phyloP scores from a whole-genome alignment of 1,140 invertebrate species.

The Drosophila rufa region DNA sequence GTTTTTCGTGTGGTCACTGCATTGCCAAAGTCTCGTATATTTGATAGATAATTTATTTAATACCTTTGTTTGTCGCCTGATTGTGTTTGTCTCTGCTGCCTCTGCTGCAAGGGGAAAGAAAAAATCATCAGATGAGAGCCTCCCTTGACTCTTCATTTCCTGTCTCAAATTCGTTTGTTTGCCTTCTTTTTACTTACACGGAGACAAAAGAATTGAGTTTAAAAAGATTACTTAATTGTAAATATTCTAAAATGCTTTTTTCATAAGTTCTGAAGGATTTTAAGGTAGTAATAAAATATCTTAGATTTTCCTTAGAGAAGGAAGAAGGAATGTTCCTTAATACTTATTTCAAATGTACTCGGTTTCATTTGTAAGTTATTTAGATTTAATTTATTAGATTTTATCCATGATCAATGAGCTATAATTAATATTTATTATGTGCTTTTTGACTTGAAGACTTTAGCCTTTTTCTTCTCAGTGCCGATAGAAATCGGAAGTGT shows the following conservation, averaged over 20 bases:
- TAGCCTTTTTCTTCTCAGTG: neutral
- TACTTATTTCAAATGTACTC: too few species aligned
- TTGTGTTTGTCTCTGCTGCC: constrained; percentile 1
- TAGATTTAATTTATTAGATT: too few species aligned
- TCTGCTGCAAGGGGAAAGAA: neutral
- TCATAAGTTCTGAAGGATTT: too few species aligned
- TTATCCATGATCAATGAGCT: too few species aligned
- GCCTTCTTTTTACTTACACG: constrained; percentile 8
- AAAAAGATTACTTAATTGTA: neutral
- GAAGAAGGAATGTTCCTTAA: too few species aligned
- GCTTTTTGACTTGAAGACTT: too few species aligned
- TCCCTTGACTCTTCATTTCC: constrained; percentile 41
- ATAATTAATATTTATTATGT: too few species aligned
- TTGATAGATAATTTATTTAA: constrained; percentile 22
- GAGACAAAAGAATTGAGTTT: neutral
- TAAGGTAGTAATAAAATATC: too few species aligned
- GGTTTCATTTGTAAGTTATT: too few species aligned
- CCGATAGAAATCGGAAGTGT: constrained; percentile 55
- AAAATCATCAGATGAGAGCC: neutral
- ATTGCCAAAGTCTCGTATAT: neutral
- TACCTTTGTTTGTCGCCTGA: constrained; percentile 11
- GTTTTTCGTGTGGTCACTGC: neutral
- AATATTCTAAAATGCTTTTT: neutral
- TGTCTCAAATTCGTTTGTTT: constrained; percentile 46
- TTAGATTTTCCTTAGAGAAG: too few species aligned